Conservation (phyloP, 2,888 invertebrate species). For the Trissolcus brochymenae region DNA sequence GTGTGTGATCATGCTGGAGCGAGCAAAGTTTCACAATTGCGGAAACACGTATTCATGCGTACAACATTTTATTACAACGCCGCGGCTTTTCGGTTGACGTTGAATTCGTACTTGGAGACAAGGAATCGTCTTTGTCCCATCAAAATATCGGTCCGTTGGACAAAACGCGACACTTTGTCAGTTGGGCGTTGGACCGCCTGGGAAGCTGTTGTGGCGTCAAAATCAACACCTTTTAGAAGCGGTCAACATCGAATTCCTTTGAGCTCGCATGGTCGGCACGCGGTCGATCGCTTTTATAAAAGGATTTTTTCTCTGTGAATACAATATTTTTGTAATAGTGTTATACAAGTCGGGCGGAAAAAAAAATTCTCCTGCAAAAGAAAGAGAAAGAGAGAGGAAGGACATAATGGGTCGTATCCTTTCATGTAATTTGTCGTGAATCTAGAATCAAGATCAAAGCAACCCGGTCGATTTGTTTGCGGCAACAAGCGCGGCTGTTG, state of each 20-base stretch:
- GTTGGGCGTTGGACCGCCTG: conserved; percentile 38
- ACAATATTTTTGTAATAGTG: conserved; percentile 47
- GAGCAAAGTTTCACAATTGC: background rate
- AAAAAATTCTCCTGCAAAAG: conserved; percentile 7
- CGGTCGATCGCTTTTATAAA: conserved; percentile 33
- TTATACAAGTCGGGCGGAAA: conserved; percentile 28
- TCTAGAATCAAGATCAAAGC: conserved; percentile 47
- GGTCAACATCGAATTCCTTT: conserved; percentile 43
- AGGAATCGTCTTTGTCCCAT: conserved; percentile 44
- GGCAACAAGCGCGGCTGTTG: conserved; percentile 4
- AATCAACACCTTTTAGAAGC: conserved; percentile 56
- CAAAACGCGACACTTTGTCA: conserved; percentile 35
- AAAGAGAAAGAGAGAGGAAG: background rate
- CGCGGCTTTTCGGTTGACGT: conserved; percentile 11
- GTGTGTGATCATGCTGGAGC: conserved; percentile 27
- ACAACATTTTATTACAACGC: conserved; percentile 29
- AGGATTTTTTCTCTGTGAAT: conserved; percentile 15
- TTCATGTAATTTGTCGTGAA: conserved; percentile 44
- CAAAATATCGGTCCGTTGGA: conserved; percentile 36
- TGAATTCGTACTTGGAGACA: conserved; percentile 32
- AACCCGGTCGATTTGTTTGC: conserved; percentile 6
- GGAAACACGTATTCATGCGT: conserved; percentile 20
- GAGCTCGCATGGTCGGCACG: conserved; percentile 12
- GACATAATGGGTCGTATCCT: conserved; percentile 20
- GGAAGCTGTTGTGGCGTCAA: conserved; percentile 52